phyloP scores from a whole-genome alignment of 2,888 invertebrate genomes.

The Drosophila meridiana region DNA sequence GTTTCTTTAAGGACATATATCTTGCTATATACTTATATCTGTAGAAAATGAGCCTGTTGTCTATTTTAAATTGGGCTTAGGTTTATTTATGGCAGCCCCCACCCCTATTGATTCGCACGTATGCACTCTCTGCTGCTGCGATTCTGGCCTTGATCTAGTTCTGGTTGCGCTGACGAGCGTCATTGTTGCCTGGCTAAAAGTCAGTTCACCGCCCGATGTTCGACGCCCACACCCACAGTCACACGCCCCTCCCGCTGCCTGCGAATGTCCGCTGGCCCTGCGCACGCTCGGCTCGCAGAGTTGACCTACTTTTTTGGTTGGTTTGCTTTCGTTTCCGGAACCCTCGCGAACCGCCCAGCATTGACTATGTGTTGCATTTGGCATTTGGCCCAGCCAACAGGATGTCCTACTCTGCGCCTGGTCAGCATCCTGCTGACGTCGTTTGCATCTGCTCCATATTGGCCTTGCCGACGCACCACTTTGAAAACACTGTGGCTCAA shows the following conservation, averaged over 20 bases:
- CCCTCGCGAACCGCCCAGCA: constrained; percentile 36
- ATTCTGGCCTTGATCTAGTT: constrained; percentile 77
- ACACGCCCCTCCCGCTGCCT: neutral
- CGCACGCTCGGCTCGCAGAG: constrained; percentile 58
- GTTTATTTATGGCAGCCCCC: neutral
- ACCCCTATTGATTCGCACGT: constrained; percentile 7
- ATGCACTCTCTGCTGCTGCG: constrained; percentile 52
- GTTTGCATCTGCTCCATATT: constrained; percentile 47
- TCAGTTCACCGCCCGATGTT: constrained; percentile 9
- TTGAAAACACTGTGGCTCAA: constrained; percentile 11
- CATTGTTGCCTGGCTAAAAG: constrained; percentile 62
- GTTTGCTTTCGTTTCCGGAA: constrained; percentile 55
- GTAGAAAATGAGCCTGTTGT: neutral
- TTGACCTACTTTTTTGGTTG: constrained; percentile 71
- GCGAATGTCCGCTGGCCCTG: neutral
- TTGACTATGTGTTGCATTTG: constrained; percentile 57
- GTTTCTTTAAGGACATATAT: neutral
- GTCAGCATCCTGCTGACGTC: constrained; percentile 73
- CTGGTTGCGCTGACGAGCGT: constrained; percentile 66
- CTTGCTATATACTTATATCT: neutral
- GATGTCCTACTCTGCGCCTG: constrained; percentile 53
- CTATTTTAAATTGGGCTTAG: neutral
- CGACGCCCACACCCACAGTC: neutral
- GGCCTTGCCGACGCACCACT: constrained; percentile 64
- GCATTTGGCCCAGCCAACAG: constrained; percentile 37